Evolutionary conservation across 2,113 vertebrate genomes (phyloP).

Genomic region (Bolborhynchus lineola): DNA sequence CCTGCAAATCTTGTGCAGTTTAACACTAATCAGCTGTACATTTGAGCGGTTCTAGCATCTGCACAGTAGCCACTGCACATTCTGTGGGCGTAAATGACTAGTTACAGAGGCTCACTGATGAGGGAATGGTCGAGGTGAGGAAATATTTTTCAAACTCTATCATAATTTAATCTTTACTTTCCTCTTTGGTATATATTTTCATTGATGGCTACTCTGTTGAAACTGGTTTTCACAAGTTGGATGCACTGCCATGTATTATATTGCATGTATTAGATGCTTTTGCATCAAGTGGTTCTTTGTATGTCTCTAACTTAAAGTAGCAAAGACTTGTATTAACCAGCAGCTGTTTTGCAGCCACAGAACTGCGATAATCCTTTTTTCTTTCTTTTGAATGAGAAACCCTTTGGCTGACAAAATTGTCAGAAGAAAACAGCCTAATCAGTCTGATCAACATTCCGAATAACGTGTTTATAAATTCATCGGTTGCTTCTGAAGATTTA

Average conservation of each 20-base stretch:
- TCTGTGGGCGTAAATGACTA: background rate
- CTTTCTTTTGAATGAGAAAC: background rate
- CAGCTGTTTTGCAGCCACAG: background rate
- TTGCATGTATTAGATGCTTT: background rate
- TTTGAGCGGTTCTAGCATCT: background rate
- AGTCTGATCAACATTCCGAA: background rate
- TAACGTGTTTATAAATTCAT: background rate
- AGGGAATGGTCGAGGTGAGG: background rate
- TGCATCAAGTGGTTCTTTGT: background rate
- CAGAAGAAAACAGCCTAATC: background rate
- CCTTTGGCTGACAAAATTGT: background rate
- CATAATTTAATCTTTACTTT: background rate
- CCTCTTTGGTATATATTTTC: background rate
- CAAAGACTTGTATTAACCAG: background rate
- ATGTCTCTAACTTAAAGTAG: background rate
- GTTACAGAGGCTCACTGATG: background rate
- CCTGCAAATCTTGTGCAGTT: background rate
- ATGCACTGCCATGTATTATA: background rate
- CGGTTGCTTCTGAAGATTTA: background rate
- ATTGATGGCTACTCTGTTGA: background rate
- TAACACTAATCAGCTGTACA: background rate
- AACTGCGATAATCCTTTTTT: background rate
- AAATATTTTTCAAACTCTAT: background rate
- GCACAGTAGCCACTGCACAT: background rate
- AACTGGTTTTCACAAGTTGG: background rate